Conservation (phyloP, 2,113 vertebrate genomes). For the Tragulus kanchil region DNA sequence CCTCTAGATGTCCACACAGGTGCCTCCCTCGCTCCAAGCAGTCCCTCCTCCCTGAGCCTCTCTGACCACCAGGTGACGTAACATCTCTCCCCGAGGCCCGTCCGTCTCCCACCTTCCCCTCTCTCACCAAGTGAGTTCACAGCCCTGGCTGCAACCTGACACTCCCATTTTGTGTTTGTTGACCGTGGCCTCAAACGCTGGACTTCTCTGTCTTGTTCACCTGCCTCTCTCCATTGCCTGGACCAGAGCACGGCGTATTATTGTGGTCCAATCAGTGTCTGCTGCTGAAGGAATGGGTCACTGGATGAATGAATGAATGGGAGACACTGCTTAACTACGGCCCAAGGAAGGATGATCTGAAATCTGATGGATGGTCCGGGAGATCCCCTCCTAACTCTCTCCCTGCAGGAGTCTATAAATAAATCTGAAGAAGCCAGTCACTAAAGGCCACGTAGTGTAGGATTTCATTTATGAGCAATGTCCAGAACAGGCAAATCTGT, state of each 20-base stretch:
- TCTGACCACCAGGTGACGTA: no score
- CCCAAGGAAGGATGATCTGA: not conserved
- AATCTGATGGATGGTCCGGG: not conserved
- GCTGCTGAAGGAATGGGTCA: not conserved
- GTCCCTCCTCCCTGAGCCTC: not conserved
- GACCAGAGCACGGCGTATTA: no score
- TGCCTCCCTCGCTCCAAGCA: rapidly evolving
- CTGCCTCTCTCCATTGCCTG: not conserved
- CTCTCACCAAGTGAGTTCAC: rapidly evolving
- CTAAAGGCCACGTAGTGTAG: rapidly evolving
- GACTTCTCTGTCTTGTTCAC: not conserved
- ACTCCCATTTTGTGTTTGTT: not conserved
- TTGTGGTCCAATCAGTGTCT: not conserved
- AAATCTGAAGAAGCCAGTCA: not conserved
- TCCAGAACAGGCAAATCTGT: not conserved
- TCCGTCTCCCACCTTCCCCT: not conserved
- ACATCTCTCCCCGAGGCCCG: not conserved
- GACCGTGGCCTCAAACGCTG: not conserved
- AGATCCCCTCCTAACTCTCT: not conserved
- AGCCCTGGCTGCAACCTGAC: rapidly evolving
- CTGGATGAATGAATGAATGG: not conserved
- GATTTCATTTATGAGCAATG: not conserved
- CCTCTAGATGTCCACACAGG: rapidly evolving
- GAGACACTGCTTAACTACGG: no score
- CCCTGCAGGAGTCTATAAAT: not conserved